Conservation (phyloP, 2,113 vertebrate species). For the Eclectus roratus region DNA sequence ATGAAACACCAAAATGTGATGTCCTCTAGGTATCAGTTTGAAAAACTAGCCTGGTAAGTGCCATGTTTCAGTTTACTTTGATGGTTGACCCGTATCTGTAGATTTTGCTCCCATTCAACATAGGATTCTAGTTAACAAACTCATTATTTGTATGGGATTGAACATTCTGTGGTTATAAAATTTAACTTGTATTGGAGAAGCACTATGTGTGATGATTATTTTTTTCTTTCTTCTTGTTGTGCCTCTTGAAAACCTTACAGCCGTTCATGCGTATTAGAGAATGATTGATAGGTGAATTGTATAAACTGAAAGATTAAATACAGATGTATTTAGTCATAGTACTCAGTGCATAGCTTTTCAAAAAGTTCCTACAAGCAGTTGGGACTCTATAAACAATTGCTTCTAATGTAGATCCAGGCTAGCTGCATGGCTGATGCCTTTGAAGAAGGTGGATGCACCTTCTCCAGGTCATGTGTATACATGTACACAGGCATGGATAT, state of each 20-base stretch:
- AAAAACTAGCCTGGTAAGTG: neutral
- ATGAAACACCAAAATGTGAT: neutral
- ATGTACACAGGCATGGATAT: neutral
- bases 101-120: neutral
- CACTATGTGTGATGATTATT: neutral
- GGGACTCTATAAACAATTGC: neutral
- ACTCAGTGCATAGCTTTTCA: neutral
- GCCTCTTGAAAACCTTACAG: neutral
- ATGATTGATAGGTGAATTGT: neutral
- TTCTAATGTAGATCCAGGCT: neutral
- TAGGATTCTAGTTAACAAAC: neutral
- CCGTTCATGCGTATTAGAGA: neutral
- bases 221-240: neutral
- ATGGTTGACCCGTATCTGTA: neutral
- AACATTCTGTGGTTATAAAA: neutral
- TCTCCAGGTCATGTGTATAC: neutral
- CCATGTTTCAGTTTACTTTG: neutral
- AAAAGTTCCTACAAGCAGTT: neutral
- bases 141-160: neutral
- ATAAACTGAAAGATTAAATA: neutral
- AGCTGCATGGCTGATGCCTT: neutral
- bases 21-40: neutral
- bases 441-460: neutral
- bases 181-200: neutral
- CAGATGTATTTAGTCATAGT: neutral